Evolutionary conservation across 2,797 vertebrate species (phyloP), one percentile per base, ranked within the genome.

Genomic region (Liasis olivaceus): DNA sequence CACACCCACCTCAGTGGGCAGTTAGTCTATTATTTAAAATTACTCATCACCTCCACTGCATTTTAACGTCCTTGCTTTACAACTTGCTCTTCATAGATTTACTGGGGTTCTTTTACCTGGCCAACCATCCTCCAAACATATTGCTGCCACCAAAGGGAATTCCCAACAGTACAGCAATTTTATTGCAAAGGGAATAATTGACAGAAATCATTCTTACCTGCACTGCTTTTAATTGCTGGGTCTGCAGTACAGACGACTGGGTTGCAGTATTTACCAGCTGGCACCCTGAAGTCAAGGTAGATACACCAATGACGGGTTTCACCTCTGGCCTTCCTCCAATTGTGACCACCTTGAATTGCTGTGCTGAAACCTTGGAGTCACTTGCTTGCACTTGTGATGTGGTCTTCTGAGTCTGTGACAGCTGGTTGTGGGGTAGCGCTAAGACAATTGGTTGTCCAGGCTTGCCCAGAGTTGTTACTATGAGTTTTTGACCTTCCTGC

Each of bases 271-370:
- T 98, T 93, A 98, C 97, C 96, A 99, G 93, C 95, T 99, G 99
- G 96, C 97, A 98, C 92, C 98, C 98, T 17, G 98, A 95, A 0
- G 97, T 97, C 94, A 98, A 94, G 87, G 98, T 95, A 88, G 98
- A 98, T 92, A 98, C 97, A 90, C 98, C 98, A 93, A 99, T 96
- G 94, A 99, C 95, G 28, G 98, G 98, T 95, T 99, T 99, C 95
- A 98, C 97, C 93, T 99, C 99, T 0, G 98, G 95, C 91, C 98
- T 98, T 89, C 98, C 98, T 87, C 98, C 98, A 26, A 99, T 98
- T 36, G 99, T 98, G 95, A 99, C 98, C 97, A 99, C 98, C 97
- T 99, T 99, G 96, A 99, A 99, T 95, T 99, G 99, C 51, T 98
- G 98, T 0, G 98, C 94, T 93, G 97, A 97, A 28, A 97, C 96